phyloP scores from a whole-genome alignment of 2,888 invertebrate genomes.

The Apodemia zela region DNA sequence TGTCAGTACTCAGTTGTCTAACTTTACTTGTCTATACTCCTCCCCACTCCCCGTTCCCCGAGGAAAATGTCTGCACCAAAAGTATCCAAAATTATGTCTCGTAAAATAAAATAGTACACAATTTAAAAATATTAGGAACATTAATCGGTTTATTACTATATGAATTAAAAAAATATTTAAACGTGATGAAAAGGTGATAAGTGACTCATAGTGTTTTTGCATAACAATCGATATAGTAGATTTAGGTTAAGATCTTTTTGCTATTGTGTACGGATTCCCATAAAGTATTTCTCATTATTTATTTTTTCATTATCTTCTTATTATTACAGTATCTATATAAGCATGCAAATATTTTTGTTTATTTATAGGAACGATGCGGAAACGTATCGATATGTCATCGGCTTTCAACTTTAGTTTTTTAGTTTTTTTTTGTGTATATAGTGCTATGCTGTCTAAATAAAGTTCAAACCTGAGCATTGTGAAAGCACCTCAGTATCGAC shows the following conservation, averaged over 20 bases:
- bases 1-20: constrained; percentile 4
- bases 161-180: constrained; percentile 38
- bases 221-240: constrained; percentile 78
- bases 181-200: constrained; percentile 45
- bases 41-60: constrained; percentile 41
- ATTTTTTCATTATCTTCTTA: constrained; percentile 29
- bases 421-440: constrained; percentile 64
- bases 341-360: constrained; percentile 66
- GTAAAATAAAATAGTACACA: constrained; percentile 55
- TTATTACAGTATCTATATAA: constrained; percentile 8
- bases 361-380: constrained; percentile 72
- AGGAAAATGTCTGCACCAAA: constrained; percentile 73
- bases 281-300: constrained; percentile 49
- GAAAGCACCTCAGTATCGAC: constrained; percentile 65
- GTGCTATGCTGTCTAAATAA: constrained; percentile 53
- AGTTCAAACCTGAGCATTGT: constrained; percentile 63
- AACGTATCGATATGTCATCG: constrained; percentile 71
- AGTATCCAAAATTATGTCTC: constrained; percentile 59
- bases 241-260: constrained; percentile 76
- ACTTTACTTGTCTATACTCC: constrained; percentile 18
- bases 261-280: constrained; percentile 58
- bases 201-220: constrained; percentile 75
- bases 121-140: constrained; percentile 37
- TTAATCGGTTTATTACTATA: constrained; percentile 45
- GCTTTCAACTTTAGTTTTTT: constrained; percentile 56